Percentiles rank a stretch among this genome's conserved stretches.
These are phyloP conservation scores for Alsophila aescularia DNA, from an alignment of 2,888 invertebrate species.

Conservation along the genomic window DNA sequence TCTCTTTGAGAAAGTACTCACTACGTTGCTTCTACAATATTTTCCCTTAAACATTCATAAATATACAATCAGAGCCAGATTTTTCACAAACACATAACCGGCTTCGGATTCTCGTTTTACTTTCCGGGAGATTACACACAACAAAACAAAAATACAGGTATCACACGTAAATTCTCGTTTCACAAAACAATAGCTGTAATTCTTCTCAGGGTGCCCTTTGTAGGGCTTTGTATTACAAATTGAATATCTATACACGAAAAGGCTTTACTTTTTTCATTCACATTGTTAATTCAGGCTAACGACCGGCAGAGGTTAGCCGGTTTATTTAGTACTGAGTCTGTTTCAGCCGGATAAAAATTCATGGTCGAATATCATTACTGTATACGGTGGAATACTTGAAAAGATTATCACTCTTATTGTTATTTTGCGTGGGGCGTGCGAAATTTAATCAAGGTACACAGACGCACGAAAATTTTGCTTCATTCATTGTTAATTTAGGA, in stretches of 20 bases:
- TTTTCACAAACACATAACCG: conserved; percentile 31
- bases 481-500: neutral
- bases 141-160: conserved; percentile 33
- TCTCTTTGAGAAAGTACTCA: too few species aligned
- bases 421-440: conserved; percentile 18
- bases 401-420: conserved; percentile 31
- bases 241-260: conserved; percentile 34
- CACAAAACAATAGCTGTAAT: conserved; percentile 36
- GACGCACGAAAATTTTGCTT: neutral
- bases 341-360: conserved; percentile 38
- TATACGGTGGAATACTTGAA: conserved; percentile 23
- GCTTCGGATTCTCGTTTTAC: conserved; percentile 34
- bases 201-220: conserved; percentile 33
- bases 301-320: conserved; percentile 49
- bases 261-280: conserved; percentile 30
- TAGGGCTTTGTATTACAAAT: conserved; percentile 40
- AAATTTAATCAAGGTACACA: conserved; percentile 23
- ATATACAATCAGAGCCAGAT: conserved; percentile 10
- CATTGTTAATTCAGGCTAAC: conserved; percentile 66
- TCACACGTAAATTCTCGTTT: conserved; percentile 33
- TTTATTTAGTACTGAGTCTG: conserved; percentile 27
- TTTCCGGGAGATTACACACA: conserved; percentile 38
- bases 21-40: conserved; percentile 1
- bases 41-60: conserved; percentile 11
- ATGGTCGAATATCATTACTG: conserved; percentile 37